A percentile compares a stretch with the other conserved stretches of the same genome.
Evolutionary conservation across 2,888 invertebrate genomes (phyloP).

Genomic region (Agrochola lychnidis): DNA sequence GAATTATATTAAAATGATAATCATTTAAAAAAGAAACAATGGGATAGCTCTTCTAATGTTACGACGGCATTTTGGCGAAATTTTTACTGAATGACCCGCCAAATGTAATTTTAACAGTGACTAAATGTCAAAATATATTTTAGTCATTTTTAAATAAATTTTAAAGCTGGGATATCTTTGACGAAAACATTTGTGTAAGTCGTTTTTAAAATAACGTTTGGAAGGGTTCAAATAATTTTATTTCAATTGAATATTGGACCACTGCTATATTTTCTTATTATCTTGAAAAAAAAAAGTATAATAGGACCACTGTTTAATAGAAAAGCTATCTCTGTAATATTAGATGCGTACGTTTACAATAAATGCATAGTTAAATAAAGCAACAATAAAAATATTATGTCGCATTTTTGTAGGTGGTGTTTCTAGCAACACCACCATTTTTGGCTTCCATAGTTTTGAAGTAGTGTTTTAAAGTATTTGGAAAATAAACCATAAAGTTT

Average conservation of each 20-base stretch:
- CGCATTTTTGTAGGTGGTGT: constrained; percentile 81
- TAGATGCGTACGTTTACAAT: constrained; percentile 77
- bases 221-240: constrained; percentile 37
- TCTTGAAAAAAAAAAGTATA: constrained; percentile 67
- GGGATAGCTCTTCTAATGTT: constrained; percentile 84
- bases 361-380: constrained; percentile 70
- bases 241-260: constrained; percentile 82
- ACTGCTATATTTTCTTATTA: constrained; percentile 85
- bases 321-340: constrained; percentile 86
- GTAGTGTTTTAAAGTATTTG: constrained; percentile 75
- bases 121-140: constrained; percentile 40
- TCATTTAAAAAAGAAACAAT: constrained; percentile 75
- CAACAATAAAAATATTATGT: constrained; percentile 67
- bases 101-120: constrained; percentile 53
- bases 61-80: constrained; percentile 64
- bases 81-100: constrained; percentile 47
- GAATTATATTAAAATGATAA: constrained; percentile 76
- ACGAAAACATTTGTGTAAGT: constrained; percentile 42
- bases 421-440: constrained; percentile 79
- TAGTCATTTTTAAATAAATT: constrained; percentile 42
- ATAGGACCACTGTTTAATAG: constrained; percentile 85
- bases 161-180: constrained; percentile 28
- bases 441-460: constrained; percentile 89
- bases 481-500: constrained; percentile 74
- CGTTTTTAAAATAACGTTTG: constrained; percentile 60